Evolutionary conservation across 2,113 vertebrate species (phyloP).

Genomic region (Platycercus adscitus): DNA sequence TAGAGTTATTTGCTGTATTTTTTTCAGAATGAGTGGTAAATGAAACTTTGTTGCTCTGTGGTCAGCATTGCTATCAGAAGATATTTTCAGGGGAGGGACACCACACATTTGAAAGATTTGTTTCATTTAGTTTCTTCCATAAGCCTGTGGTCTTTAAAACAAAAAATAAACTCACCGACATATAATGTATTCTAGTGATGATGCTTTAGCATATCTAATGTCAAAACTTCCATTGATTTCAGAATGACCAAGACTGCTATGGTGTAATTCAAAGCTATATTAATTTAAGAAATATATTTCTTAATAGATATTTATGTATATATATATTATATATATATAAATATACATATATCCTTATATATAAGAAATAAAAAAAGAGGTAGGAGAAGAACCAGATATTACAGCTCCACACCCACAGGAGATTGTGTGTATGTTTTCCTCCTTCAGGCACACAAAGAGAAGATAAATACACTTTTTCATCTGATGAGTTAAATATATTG

Average conservation of each 20-base stretch:
- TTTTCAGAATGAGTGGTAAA: background rate
- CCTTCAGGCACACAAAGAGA: background rate
- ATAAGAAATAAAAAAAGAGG: background rate
- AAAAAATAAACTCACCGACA: background rate
- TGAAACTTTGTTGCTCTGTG: background rate
- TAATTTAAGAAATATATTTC: background rate
- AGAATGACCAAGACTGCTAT: background rate
- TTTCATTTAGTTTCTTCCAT: background rate
- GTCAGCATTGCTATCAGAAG: background rate
- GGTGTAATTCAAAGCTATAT: background rate
- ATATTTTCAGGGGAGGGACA: background rate
- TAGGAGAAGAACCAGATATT: background rate
- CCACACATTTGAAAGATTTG: background rate
- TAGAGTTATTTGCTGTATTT: background rate
- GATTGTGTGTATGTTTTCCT: background rate
- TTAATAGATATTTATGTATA: background rate
- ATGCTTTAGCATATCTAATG: background rate
- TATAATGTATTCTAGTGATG: background rate
- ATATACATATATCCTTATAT: background rate
- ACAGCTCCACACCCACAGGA: background rate
- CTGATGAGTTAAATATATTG: background rate
- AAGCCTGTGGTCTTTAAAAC: background rate
- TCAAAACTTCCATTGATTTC: background rate
- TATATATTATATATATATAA: background rate
- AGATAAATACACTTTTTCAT: background rate